phyloP scores from a whole-genome alignment of 2,113 vertebrate genomes.

The Pandion haliaetus region DNA sequence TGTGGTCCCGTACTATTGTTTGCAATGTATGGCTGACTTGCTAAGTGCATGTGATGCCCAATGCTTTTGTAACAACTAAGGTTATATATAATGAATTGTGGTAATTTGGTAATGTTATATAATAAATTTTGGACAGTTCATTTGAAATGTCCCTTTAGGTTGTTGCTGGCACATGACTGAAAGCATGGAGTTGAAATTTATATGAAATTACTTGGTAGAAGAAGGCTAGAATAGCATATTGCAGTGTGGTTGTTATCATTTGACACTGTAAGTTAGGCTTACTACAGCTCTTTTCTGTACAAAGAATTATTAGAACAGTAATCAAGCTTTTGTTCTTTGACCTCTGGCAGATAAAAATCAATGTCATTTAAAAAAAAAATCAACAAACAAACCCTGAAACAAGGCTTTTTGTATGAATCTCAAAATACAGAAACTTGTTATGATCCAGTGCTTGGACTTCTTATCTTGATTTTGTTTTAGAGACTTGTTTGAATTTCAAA shows the following conservation, averaged over 20 bases:
- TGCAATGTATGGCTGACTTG: neutral
- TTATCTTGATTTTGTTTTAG: slow-evolving; percentile 33
- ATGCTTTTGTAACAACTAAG: neutral
- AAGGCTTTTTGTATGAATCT: neutral
- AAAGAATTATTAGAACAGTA: neutral
- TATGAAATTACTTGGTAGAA: neutral
- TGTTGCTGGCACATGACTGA: neutral
- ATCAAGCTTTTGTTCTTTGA: neutral
- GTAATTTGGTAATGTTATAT: neutral
- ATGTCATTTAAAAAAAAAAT: neutral
- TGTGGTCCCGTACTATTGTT: rapidly evolving
- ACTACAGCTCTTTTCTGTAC: neutral
- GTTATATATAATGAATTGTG: neutral
- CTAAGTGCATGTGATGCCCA: neutral
- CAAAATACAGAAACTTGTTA: neutral
- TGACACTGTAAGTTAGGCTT: neutral
- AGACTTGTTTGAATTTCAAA: slow-evolving; percentile 42
- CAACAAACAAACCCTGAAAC: neutral
- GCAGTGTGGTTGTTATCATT: neutral
- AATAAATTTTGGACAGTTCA: neutral
- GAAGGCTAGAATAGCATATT: neutral
- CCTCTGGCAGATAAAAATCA: slow-evolving; percentile 20
- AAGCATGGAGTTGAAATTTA: neutral
- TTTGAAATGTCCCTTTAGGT: neutral
- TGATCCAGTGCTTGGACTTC: neutral